Conservation (phyloP, 37 sponge, comb jelly and placozoan genomes). For the Crambe crambe region DNA sequence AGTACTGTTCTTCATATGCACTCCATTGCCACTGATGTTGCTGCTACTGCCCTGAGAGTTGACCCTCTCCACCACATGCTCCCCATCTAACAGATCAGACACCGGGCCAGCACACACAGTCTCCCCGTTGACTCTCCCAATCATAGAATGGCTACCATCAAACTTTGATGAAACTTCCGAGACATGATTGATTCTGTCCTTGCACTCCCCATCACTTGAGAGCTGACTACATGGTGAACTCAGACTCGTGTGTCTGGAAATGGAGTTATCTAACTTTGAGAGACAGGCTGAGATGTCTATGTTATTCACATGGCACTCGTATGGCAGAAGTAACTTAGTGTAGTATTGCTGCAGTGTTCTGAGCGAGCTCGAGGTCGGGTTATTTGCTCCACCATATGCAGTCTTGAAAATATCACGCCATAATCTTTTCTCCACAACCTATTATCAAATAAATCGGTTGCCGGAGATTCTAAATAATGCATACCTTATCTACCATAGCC, state of each 20-base stretch:
- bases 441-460: not conserved
- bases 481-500: not conserved
- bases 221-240: conserved; percentile 15
- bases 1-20: not conserved
- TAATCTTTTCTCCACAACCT: conserved; percentile 56
- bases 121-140: conserved; percentile 24
- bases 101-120: not conserved
- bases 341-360: conserved; percentile 51
- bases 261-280: conserved; percentile 30
- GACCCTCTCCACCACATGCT: conserved; percentile 7
- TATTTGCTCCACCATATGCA: not conserved
- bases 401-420: conserved; percentile 57
- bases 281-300: conserved; percentile 22
- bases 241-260: not conserved
- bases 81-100: not conserved
- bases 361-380: conserved; percentile 15
- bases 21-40: not conserved
- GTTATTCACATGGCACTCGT: conserved; percentile 53
- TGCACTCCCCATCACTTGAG: not conserved
- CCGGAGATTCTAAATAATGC: not conserved
- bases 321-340: conserved; percentile 54
- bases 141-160: conserved; percentile 10
- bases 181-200: conserved; percentile 3
- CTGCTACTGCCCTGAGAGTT: conserved; percentile 21
- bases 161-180: not conserved